phyloP scores from a whole-genome alignment of 2,797 vertebrate species.

The Peromyscus aztecus region DNA sequence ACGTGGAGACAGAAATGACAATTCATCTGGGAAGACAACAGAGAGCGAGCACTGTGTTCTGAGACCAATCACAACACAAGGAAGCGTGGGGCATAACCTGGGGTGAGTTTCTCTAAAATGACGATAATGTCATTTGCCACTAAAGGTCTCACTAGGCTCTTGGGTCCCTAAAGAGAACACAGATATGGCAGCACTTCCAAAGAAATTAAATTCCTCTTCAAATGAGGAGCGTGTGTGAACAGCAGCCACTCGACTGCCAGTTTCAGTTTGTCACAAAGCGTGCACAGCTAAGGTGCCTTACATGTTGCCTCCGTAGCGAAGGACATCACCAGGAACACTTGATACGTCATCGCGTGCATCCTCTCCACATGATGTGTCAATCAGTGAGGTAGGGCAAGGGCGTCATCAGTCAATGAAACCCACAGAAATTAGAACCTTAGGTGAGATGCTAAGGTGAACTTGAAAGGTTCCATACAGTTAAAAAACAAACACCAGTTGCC shows the following conservation, averaged over 20 bases:
- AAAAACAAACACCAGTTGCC: neutral
- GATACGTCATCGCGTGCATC: neutral
- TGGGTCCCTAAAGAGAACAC: conserved; percentile 2
- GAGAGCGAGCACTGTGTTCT: neutral
- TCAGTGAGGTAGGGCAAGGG: neutral
- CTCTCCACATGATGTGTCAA: neutral
- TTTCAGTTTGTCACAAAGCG: neutral
- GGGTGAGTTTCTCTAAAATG: conserved; percentile 12
- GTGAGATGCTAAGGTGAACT: conserved; percentile 18
- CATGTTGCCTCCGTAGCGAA: neutral
- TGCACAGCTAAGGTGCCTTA: neutral
- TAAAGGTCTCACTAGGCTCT: conserved; percentile 4
- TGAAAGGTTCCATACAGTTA: conserved; percentile 4
- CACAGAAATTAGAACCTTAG: neutral
- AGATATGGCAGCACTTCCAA: neutral
- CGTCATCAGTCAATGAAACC: neutral
- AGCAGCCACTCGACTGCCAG: neutral
- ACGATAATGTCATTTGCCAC: neutral
- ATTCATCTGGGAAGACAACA: neutral
- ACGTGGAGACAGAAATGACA: neutral
- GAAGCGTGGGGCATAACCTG: neutral
- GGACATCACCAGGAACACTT: neutral
- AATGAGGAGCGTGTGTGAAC: neutral
- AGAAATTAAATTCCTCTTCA: conserved; percentile 54
- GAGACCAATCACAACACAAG: neutral